phyloP scores from a whole-genome alignment of 2,797 vertebrate genomes.

The Phataginus tricuspis region DNA sequence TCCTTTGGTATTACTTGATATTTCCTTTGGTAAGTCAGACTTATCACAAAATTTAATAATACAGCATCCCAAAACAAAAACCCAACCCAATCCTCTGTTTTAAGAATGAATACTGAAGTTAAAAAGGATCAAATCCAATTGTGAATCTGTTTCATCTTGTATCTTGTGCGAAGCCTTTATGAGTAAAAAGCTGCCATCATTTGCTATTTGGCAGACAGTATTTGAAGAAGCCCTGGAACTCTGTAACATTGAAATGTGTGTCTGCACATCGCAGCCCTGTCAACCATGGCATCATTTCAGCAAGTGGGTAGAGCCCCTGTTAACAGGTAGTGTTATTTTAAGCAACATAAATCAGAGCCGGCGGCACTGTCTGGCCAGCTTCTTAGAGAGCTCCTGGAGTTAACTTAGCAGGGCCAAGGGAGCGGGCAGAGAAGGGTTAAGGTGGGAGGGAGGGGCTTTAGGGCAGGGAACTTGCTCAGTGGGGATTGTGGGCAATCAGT shows the following conservation, averaged over 20 bases:
- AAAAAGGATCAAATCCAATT: background rate
- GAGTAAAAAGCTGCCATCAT: background rate
- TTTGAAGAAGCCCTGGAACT: background rate
- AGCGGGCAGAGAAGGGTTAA: background rate
- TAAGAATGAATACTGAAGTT: background rate
- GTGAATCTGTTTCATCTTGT: background rate
- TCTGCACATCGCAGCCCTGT: too few relatives aligned
- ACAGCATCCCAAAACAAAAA: background rate
- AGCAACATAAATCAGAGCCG: background rate
- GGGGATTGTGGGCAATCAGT: constrained; percentile 1
- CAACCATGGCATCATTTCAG: background rate
- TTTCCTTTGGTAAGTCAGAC: background rate
- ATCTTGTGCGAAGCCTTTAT: background rate
- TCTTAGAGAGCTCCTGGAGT: background rate
- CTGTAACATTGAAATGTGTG: background rate
- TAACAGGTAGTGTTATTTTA: background rate
- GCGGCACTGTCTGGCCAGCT: background rate
- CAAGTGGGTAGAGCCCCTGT: background rate
- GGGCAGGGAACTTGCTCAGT: background rate
- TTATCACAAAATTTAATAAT: background rate
- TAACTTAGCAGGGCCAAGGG: background rate
- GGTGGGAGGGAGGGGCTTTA: background rate
- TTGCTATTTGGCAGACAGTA: background rate
- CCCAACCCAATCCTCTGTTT: background rate
- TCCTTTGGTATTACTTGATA: background rate